Percentiles rank a stretch among this genome's conserved stretches.
These are phyloP conservation scores for Agriopis leucophaearia DNA, from an alignment of 2,888 invertebrate species.

Conservation along the genomic window DNA sequence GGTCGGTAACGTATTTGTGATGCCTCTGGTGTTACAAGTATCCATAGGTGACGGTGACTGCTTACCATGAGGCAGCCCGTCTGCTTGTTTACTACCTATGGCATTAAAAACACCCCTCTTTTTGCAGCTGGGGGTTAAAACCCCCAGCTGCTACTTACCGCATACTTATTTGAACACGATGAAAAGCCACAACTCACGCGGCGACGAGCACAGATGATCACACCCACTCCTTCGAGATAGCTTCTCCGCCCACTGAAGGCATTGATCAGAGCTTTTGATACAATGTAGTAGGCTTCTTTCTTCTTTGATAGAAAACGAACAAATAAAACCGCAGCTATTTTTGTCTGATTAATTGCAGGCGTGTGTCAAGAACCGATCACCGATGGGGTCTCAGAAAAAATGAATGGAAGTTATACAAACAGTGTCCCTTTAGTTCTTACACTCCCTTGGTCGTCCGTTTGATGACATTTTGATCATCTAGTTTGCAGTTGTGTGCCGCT, in stretches of 20 bases:
- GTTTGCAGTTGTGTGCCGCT: no score
- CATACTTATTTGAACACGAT: constrained; percentile 27
- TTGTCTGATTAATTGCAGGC: constrained; percentile 54
- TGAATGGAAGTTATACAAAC: no score
- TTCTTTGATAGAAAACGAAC: constrained; percentile 3
- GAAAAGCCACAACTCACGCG: constrained; percentile 38
- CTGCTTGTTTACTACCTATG: no score
- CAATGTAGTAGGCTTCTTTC: neutral
- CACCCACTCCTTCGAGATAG: constrained; percentile 71
- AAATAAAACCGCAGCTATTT: constrained; percentile 49
- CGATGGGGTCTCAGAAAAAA: no score
- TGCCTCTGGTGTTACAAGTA: no score
- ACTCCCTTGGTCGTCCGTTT: no score
- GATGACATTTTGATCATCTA: no score
- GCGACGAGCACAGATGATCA: constrained; percentile 60
- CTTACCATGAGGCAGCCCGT: no score
- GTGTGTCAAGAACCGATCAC: constrained; percentile 15
- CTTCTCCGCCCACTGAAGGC: constrained; percentile 61
- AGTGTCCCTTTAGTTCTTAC: no score
- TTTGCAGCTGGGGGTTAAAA: neutral
- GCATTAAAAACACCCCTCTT: neutral
- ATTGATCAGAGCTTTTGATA: constrained; percentile 38
- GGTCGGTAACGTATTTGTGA: no score
- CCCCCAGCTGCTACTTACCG: constrained; percentile 35
- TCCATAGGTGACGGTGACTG: no score